These are phyloP conservation scores for Melitaea athalia DNA, from an alignment of 2,888 invertebrate genomes.

Conservation along the genomic window DNA sequence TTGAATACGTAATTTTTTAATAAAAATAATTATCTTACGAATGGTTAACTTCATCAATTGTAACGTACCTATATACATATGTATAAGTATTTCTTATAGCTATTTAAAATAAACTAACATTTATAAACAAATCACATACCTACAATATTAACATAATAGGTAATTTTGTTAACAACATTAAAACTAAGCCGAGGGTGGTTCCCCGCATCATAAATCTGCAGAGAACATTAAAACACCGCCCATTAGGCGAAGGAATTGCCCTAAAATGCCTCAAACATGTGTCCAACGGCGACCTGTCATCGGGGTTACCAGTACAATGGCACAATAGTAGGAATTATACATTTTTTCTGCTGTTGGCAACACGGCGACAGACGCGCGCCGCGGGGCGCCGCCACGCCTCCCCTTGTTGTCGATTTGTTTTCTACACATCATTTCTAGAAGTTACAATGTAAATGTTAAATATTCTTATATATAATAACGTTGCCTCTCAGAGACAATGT, in stretches of 20 bases:
- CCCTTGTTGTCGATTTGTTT: slow-evolving; percentile 77
- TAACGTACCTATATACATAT: too few relatives aligned
- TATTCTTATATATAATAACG: slow-evolving; percentile 4
- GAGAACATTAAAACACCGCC: slow-evolving; percentile 76
- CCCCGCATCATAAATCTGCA: slow-evolving; percentile 71
- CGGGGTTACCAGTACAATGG: slow-evolving; percentile 75
- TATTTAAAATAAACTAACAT: neutral
- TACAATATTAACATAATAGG: slow-evolving; percentile 44
- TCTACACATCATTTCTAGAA: slow-evolving; percentile 69
- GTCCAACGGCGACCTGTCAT: slow-evolving; percentile 80
- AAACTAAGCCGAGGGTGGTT: slow-evolving; percentile 56
- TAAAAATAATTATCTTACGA: too few relatives aligned
- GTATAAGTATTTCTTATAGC: too few relatives aligned
- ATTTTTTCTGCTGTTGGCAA: slow-evolving; percentile 75
- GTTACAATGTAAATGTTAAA: slow-evolving; percentile 11
- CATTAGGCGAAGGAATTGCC: slow-evolving; percentile 78
- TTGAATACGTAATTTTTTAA: too few relatives aligned
- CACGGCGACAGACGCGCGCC: slow-evolving; percentile 78
- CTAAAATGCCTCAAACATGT: slow-evolving; percentile 80
- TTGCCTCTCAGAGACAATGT: slow-evolving; percentile 42
- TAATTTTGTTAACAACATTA: slow-evolving; percentile 61
- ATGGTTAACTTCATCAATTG: too few relatives aligned
- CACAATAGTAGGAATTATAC: slow-evolving; percentile 71
- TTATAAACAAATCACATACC: slow-evolving; percentile 1
- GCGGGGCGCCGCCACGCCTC: slow-evolving; percentile 75